Percentiles rank a stretch among this genome's conserved stretches.
These are phyloP conservation scores for Aphaenogaster ashmeadi DNA, from an alignment of 1,140 invertebrate genomes.

Conservation along the genomic window DNA sequence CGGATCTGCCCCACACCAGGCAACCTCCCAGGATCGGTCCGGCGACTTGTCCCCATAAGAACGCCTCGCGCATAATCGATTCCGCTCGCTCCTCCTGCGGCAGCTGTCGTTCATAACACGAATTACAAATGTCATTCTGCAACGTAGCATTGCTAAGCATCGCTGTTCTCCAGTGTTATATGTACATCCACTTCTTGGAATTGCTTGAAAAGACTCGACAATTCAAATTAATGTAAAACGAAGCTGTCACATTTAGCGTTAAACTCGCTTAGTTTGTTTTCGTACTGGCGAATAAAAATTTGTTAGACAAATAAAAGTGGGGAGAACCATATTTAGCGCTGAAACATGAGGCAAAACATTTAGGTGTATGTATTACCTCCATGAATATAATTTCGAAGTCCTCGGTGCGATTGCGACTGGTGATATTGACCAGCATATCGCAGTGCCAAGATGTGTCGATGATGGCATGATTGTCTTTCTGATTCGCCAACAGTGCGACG, in stretches of 20 bases:
- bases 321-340: not conserved
- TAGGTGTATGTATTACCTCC: slow-evolving; percentile 74
- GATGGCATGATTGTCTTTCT: slow-evolving; percentile 85
- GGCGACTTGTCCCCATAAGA: slow-evolving; percentile 88
- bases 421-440: slow-evolving; percentile 85
- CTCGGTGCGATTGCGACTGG: slow-evolving; percentile 84
- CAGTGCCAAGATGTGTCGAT: slow-evolving; percentile 86
- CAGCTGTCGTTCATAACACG: slow-evolving; percentile 77
- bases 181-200: not conserved
- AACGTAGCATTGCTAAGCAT: not conserved
- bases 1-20: slow-evolving; percentile 88
- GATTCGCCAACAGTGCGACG: slow-evolving; percentile 87
- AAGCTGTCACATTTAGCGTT: not conserved
- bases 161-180: not conserved
- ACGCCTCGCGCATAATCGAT: slow-evolving; percentile 88
- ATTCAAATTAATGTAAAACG: slow-evolving; percentile 1
- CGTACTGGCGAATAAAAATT: not conserved
- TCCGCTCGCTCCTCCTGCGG: slow-evolving; percentile 88
- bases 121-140: slow-evolving; percentile 11
- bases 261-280: not conserved
- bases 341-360: not conserved
- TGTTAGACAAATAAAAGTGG: not conserved
- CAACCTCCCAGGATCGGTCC: slow-evolving; percentile 88
- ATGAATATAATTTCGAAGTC: slow-evolving; percentile 84
- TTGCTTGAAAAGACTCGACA: not conserved